These are phyloP conservation scores for Furcula furcula DNA, from an alignment of 2,888 invertebrate genomes.

Conservation along the genomic window DNA sequence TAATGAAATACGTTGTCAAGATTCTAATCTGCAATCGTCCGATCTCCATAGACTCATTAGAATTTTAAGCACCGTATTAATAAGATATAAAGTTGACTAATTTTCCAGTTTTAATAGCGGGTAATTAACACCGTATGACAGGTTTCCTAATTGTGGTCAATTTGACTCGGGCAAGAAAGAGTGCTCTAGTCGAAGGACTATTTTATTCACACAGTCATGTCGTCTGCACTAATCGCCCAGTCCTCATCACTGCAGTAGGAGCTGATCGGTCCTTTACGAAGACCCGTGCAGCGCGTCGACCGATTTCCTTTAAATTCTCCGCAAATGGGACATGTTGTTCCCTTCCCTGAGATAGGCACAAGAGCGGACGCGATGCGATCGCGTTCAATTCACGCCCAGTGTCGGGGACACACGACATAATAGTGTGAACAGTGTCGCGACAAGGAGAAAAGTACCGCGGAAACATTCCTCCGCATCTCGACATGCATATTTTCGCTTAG, in stretches of 20 bases:
- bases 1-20: not conserved
- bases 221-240: conserved; percentile 23
- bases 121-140: conserved; percentile 11
- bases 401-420: conserved; percentile 35
- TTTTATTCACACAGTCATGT: conserved; percentile 27
- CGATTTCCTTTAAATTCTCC: conserved; percentile 27
- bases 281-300: conserved; percentile 28
- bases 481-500: conserved; percentile 44
- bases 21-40: not conserved
- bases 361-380: conserved; percentile 46
- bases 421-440: conserved; percentile 46
- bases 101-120: not conserved
- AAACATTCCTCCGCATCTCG: conserved; percentile 43
- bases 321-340: conserved; percentile 43
- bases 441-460: conserved; percentile 51
- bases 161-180: conserved; percentile 4
- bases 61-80: not conserved
- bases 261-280: conserved; percentile 32
- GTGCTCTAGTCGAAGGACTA: conserved; percentile 27
- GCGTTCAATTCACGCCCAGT: conserved; percentile 32
- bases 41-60: not conserved
- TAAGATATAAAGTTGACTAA: not conserved
- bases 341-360: conserved; percentile 37
- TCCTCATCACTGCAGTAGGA: conserved; percentile 26
- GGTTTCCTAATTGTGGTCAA: conserved; percentile 16